phyloP scores from a whole-genome alignment of 2,797 vertebrate genomes.

The Argentina silus region DNA sequence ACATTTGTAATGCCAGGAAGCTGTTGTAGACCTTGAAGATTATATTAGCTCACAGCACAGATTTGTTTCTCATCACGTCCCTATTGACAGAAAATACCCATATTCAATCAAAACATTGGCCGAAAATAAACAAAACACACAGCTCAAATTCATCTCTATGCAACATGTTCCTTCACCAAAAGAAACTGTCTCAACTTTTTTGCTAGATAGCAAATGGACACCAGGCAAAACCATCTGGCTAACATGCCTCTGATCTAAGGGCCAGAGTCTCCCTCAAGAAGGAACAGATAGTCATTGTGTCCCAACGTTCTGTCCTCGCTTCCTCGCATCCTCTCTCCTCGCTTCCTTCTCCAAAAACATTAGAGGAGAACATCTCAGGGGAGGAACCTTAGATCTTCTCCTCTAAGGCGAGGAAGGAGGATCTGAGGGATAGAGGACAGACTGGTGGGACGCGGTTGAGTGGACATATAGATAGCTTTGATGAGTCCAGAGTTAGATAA shows the following conservation, averaged over 20 bases:
- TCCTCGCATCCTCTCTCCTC: too few relatives aligned
- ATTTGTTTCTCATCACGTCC: conserved; percentile 1
- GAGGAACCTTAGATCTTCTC: too few relatives aligned
- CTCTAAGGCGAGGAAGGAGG: too few relatives aligned
- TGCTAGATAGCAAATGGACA: conserved; percentile 28
- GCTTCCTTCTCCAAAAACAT: too few relatives aligned
- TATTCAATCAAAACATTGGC: conserved; percentile 10
- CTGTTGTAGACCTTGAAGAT: conserved; percentile 22
- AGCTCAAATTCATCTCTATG: background rate
- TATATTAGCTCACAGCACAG: conserved; percentile 10
- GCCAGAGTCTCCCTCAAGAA: conserved; percentile 37
- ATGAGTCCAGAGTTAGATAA: conserved; percentile 21
- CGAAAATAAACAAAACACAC: background rate
- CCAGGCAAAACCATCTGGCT: conserved; percentile 43
- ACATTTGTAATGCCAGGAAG: background rate
- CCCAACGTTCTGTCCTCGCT: too few relatives aligned
- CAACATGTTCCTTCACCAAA: background rate
- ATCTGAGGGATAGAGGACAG: too few relatives aligned
- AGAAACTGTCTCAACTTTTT: conserved; percentile 26
- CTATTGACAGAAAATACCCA: conserved; percentile 11
- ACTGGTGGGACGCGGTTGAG: background rate
- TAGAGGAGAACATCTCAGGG: too few relatives aligned
- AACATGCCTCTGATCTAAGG: conserved; percentile 27
- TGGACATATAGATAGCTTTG: background rate
- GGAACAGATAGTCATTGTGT: too few relatives aligned